These are phyloP conservation scores for Antechinus stuartii DNA, from an alignment of 2,113 vertebrate genomes.

Conservation along the genomic window DNA sequence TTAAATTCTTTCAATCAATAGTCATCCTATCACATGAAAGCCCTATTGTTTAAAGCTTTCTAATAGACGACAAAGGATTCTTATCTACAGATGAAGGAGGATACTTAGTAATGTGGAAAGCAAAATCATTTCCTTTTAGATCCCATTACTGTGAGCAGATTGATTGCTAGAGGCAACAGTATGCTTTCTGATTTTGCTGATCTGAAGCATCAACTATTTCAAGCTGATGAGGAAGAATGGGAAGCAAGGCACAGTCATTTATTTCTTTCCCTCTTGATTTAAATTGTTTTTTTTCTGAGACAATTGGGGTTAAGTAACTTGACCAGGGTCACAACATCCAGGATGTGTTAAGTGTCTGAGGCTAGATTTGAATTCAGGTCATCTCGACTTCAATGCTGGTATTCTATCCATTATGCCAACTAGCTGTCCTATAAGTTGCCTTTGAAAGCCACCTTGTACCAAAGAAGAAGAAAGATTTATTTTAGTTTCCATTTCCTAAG, in stretches of 20 bases:
- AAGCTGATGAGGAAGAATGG: slow-evolving; percentile 25
- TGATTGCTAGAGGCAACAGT: neutral
- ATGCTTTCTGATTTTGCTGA: slow-evolving; percentile 34
- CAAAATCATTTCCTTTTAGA: slow-evolving; percentile 26
- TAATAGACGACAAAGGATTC: slow-evolving; percentile 38
- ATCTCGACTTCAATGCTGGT: too few relatives aligned
- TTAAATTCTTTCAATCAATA: neutral
- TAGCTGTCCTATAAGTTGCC: slow-evolving; percentile 26
- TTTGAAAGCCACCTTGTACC: slow-evolving; percentile 53
- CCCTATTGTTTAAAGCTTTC: slow-evolving; percentile 49
- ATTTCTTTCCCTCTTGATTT: slow-evolving; percentile 60
- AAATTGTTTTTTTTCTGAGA: neutral
- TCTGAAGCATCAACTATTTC: slow-evolving; percentile 26
- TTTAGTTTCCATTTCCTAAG: slow-evolving; percentile 61
- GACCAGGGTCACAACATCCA: too few relatives aligned
- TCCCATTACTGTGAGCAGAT: neutral
- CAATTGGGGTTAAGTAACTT: too few relatives aligned
- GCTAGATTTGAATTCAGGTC: too few relatives aligned
- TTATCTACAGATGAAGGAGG: slow-evolving; percentile 34
- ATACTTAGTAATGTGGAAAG: neutral
- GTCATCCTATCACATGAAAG: neutral
- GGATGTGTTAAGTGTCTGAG: too few relatives aligned
- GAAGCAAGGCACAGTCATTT: slow-evolving; percentile 29
- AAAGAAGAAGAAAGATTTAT: neutral
- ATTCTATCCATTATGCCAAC: too few relatives aligned